These are phyloP conservation scores for Rhinopithecus roxellana DNA, from an alignment of 2,113 vertebrate genomes.

Conservation along the genomic window DNA sequence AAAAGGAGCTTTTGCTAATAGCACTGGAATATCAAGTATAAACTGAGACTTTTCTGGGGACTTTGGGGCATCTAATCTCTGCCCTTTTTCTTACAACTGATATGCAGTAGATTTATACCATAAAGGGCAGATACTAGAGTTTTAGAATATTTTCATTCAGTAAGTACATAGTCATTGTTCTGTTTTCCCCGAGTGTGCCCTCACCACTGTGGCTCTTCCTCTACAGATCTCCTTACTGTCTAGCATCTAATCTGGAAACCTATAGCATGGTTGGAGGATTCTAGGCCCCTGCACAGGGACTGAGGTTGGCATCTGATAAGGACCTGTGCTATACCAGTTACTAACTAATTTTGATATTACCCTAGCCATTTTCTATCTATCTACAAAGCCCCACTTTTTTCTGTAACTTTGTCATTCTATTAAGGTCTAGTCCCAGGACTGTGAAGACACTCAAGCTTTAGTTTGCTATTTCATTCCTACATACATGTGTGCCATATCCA, in stretches of 20 bases:
- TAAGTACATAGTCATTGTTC: background rate
- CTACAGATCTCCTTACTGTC: background rate
- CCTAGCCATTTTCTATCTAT: background rate
- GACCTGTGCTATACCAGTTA: background rate
- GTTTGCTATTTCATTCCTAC: background rate
- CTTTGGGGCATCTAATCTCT: background rate
- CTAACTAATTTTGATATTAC: background rate
- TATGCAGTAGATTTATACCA: background rate
- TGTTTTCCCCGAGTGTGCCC: background rate
- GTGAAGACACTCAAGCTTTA: background rate
- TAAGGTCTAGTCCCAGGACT: background rate
- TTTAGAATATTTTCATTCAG: constrained; percentile 4
- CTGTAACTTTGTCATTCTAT: background rate
- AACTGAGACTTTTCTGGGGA: background rate
- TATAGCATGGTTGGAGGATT: background rate
- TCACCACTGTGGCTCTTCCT: background rate
- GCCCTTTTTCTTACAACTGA: background rate
- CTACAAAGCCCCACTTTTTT: background rate
- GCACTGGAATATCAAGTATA: background rate
- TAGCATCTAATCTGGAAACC: background rate
- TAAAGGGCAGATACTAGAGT: background rate
- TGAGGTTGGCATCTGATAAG: background rate
- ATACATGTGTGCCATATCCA: background rate
- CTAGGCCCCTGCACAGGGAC: background rate
- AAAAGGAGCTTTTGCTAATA: background rate